Base-by-base conservation (phyloP, 2,113 vertebrate genomes). In the Anarhynchus alexandrinus region DNA sequence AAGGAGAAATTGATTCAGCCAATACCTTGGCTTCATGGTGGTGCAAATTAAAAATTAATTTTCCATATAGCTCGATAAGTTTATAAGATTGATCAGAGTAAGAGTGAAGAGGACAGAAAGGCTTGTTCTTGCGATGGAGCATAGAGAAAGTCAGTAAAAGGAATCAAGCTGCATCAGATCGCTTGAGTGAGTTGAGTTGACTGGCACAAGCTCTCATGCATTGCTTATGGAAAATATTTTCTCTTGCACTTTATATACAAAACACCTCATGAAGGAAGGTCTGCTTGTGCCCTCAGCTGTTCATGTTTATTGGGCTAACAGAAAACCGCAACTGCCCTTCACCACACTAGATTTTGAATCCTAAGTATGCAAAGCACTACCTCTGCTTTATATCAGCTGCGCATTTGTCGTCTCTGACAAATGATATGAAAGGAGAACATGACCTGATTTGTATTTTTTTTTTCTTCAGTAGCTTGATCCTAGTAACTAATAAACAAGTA, bases 171-270 rank as follows among this genome's bases (percentile, higher is more conserved):
- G 10, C 15, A 47, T 54, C 29, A 43, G 21, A 76, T 85, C 1
- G 1, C 15, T 82, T 86, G 36, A 71, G 5, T 8, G 18, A 79
- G 14, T 32, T 83, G 58, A 90, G 17, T 15, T 72, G 54, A 42
- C 25, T 88, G 1, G 0, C 20, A 11, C 14, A 64, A 15, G 7
- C 15, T 80, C 9, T 61, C 17, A 14, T n/a, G n/a, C 17, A 29
- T 0, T 80, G 40, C 69, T 67, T n/a, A 71, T 61, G 14, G 36
- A 76, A 93, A 65, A 52, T 8, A 2, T 65, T 83, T 93, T 69
- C 10, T 82, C 15, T 88, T 66, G 6, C 6, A 65, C 3, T 78
- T 23, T 89, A 2, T 59, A 8, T 27, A 69, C 13, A 67, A 64
- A 90, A 77, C 13, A 15, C 4, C 9, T 64, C 4, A 4, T 26